Conservation (phyloP, 2,113 vertebrate genomes). For the Chionomys nivalis region DNA sequence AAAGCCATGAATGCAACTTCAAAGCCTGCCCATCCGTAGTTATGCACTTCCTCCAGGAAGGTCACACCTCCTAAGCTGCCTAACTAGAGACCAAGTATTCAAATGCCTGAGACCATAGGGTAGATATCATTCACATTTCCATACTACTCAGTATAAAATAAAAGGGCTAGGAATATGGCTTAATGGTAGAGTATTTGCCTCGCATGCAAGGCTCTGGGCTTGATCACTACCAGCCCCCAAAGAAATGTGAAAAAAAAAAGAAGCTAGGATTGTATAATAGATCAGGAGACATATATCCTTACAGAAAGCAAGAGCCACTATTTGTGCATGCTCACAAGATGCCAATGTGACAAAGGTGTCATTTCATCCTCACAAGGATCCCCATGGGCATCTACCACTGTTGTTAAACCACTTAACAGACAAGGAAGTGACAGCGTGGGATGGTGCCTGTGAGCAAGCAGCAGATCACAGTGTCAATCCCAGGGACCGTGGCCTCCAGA, state of each 20-base stretch:
- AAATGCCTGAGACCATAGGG: background rate
- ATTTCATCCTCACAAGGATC: background rate
- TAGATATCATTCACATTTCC: background rate
- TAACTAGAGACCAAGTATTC: background rate
- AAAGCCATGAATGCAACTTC: background rate
- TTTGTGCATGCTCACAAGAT: too few relatives aligned
- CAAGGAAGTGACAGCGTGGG: background rate
- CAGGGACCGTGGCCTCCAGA: background rate
- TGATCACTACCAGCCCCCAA: background rate
- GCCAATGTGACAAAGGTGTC: fast-evolving
- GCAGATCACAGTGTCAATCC: fast-evolving
- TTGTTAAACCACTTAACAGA: background rate
- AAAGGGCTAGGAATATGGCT: background rate
- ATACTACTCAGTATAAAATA: background rate
- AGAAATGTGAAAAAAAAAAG: fast-evolving
- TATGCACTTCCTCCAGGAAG: background rate
- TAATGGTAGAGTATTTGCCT: background rate
- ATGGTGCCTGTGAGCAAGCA: fast-evolving
- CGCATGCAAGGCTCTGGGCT: background rate
- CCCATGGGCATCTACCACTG: background rate
- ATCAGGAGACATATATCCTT: background rate
- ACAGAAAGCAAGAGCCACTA: background rate
- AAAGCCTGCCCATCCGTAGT: background rate
- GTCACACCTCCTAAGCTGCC: background rate
- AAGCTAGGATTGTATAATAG: background rate